Percentiles rank a stretch among this genome's conserved stretches.
These are phyloP conservation scores for Ondatra zibethicus DNA, from an alignment of 2,113 vertebrate species.

Conservation along the genomic window DNA sequence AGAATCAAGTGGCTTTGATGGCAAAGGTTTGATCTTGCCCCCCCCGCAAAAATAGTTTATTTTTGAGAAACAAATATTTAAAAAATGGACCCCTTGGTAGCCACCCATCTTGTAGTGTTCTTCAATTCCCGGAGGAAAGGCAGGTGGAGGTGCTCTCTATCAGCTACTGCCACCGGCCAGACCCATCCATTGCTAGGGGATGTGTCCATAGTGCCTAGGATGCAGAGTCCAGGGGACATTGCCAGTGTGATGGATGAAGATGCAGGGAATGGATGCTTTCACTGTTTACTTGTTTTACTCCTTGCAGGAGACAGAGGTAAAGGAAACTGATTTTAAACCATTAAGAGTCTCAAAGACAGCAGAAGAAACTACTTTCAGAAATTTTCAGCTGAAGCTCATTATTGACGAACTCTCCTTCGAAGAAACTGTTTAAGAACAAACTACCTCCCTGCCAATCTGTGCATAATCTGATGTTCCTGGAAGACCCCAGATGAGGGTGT, in stretches of 20 bases:
- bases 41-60: too few relatives aligned
- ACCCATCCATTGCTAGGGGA: accelerated
- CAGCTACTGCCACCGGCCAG: neutral
- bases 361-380: slow-evolving; percentile 58
- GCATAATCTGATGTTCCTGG: slow-evolving; percentile 21
- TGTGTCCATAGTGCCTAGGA: too few relatives aligned
- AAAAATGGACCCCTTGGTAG: neutral
- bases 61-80: neutral
- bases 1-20: neutral
- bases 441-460: slow-evolving; percentile 60
- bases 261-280: neutral
- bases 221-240: too few relatives aligned
- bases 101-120: too few relatives aligned
- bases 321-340: neutral
- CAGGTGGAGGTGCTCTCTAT: neutral
- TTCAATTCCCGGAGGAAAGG: too few relatives aligned
- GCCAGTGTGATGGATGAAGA: too few relatives aligned
- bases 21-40: neutral
- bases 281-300: neutral
- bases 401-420: slow-evolving; percentile 49
- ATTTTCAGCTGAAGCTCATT: slow-evolving; percentile 33
- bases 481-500: slow-evolving; percentile 24
- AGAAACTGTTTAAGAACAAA: slow-evolving; percentile 69
- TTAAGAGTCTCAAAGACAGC: slow-evolving; percentile 36
- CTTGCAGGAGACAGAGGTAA: neutral